Conservation (phyloP, 2,797 vertebrate genomes). For the Poliocrania exsul region DNA sequence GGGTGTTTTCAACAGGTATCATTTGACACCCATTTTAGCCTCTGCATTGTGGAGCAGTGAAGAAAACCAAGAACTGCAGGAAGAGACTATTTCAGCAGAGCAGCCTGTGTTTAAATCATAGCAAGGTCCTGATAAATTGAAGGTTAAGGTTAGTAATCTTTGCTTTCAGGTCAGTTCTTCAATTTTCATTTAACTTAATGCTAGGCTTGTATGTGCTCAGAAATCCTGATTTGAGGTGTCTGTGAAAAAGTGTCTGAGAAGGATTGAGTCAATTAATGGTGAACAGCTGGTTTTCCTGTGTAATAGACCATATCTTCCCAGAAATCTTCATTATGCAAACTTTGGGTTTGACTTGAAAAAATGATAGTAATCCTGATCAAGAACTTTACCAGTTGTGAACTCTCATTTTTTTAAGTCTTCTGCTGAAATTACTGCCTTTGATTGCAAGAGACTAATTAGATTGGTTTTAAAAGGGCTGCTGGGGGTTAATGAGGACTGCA, state of each 20-base stretch:
- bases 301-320: background rate
- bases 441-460: background rate
- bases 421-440: background rate
- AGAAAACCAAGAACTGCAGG: background rate
- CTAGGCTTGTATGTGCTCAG: background rate
- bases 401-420: background rate
- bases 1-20: background rate
- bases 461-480: background rate
- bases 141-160: slow-evolving; percentile 46
- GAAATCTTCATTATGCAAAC: background rate
- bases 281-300: background rate
- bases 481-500: background rate
- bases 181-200: slow-evolving; percentile 43
- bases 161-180: slow-evolving; percentile 43
- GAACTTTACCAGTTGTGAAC: background rate
- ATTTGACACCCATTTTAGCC: background rate
- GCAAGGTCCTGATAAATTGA: slow-evolving; percentile 11
- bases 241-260: background rate
- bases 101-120: background rate
- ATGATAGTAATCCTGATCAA: background rate
- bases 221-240: slow-evolving; percentile 1
- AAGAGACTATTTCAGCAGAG: background rate
- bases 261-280: background rate
- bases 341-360: background rate
- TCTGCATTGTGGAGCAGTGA: background rate